Evolutionary conservation across 2,797 vertebrate species (phyloP).

Genomic region (Oophaga sylvatica): DNA sequence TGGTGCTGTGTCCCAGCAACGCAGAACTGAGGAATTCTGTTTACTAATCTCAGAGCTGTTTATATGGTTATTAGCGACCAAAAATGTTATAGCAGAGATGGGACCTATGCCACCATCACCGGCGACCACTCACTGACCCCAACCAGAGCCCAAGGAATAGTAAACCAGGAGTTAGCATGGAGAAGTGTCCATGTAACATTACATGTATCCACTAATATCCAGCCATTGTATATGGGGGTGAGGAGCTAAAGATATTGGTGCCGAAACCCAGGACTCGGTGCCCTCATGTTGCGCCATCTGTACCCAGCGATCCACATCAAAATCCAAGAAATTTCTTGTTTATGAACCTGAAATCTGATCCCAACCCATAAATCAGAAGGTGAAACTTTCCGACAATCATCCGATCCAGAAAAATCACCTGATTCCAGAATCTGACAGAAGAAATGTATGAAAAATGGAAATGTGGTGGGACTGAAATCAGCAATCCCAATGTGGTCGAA

Average conservation of each 20-base stretch:
- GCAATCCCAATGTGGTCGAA: no score
- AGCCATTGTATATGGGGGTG: not conserved
- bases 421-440: no score
- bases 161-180: not conserved
- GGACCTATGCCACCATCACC: not conserved
- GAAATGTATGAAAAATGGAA: no score
- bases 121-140: not conserved
- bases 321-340: not conserved
- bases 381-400: no score
- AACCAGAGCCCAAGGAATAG: not conserved
- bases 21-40: conserved; percentile 31
- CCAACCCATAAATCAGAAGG: no score
- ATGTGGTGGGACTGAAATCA: no score
- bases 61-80: not conserved
- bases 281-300: not conserved
- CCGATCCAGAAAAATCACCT: no score
- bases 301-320: not conserved
- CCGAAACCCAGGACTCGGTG: not conserved
- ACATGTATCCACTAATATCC: not conserved
- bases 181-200: not conserved
- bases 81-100: not conserved
- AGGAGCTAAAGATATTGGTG: not conserved
- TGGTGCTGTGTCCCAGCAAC: conserved; percentile 38
- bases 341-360: no score
- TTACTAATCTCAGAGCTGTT: conserved; percentile 38